A percentile compares a stretch with the other conserved stretches of the same genome.
Conservation (phyloP, 1,140 invertebrate species). For the Eriocheir sinensis region DNA sequence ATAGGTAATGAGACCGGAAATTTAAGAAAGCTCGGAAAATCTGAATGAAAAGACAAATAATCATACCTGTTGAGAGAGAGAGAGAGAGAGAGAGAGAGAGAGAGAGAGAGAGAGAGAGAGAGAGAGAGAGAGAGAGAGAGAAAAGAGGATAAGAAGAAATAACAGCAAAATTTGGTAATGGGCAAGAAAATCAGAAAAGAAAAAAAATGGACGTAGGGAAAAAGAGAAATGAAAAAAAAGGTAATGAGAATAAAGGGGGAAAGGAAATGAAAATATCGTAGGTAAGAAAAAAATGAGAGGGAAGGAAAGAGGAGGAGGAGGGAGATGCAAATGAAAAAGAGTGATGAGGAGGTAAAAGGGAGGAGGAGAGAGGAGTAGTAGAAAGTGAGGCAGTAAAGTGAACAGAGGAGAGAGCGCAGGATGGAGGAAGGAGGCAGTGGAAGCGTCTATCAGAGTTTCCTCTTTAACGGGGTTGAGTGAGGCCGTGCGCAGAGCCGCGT, state of each 20-base stretch:
- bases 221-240: background rate
- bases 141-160: background rate
- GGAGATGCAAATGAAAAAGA: background rate
- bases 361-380: too few species aligned
- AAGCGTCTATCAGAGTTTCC: background rate
- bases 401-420: too few species aligned
- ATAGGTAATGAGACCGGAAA: too few species aligned
- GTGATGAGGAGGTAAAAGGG: background rate
- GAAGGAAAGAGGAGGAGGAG: background rate
- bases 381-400: background rate
- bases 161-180: background rate
- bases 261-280: background rate
- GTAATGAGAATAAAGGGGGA: background rate
- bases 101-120: conserved; percentile 22
- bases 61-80: too few species aligned
- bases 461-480: background rate
- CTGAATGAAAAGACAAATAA: too few species aligned
- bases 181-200: background rate
- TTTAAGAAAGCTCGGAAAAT: too few species aligned
- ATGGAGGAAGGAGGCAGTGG: background rate
- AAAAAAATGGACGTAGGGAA: background rate
- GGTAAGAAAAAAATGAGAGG: too few species aligned
- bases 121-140: background rate
- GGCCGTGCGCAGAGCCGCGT: background rate
- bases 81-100: background rate